Evolutionary conservation across 1,140 invertebrate species (phyloP), one percentile per base, ranked within the genome.

Genomic region (Subanguina moxae): DNA sequence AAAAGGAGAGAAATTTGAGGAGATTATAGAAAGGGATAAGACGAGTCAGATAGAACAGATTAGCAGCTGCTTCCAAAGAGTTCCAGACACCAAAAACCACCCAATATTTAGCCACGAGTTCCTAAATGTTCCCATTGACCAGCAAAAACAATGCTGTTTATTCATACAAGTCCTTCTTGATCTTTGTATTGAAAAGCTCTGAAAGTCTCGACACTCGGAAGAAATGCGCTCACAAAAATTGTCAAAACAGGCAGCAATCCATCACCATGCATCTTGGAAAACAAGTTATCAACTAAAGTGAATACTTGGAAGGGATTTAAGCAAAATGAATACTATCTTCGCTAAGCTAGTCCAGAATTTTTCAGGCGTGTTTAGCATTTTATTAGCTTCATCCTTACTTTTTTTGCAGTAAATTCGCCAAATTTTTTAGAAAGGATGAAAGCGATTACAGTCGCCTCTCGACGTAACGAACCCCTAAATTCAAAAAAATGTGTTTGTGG

Each of bases 51-150:
- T 52, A 15, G 15, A 52, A 52, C 8, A 52, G 48, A 52, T 52
- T 52, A 25, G n/a, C 48, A 19, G 48, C 48, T 21, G 48, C 48
- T 52, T 52, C 48, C 23, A 52, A 25, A 15, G 48, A 52, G 23
- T 52, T 52, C 48, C 48, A 52, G n/a, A 52, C 48, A 52, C 48
- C 48, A 25, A 52, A 52, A 25, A 52, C 48, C n/a, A 52, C 23
- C 48, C 48, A 52, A 52, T 52, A 52, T 15, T 52, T 52, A 8
- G 48, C 48, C n/a, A 52, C 48, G 23, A 52, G 23, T 15, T 52
- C 48, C 48, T 52, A 52, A 52, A 52, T 15, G 48, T 15, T 52
- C 23, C 3, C 8, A 21, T 7, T 7, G 48, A 52, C 48, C n/a
- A n/a, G n/a, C n/a, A 52, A 52, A 21, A 15, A 52, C 3, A 52